Evolutionary conservation across 2,888 invertebrate species (phyloP).

Genomic region (Sphaerophoria rueppellii): DNA sequence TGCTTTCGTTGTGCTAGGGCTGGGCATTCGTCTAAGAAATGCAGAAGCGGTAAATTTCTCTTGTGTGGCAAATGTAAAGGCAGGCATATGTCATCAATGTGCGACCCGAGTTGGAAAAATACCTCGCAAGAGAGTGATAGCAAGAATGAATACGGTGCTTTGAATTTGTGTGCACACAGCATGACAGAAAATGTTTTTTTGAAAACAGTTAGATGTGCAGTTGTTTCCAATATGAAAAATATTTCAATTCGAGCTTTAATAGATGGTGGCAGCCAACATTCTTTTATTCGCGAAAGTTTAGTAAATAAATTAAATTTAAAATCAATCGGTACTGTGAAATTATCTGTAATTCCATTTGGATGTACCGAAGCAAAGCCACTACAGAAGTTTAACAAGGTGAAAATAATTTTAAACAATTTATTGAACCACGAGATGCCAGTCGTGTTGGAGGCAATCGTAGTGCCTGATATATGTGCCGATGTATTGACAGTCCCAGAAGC

Average conservation of each 20-base stretch:
- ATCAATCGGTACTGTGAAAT: neutral
- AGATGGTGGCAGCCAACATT: conserved; percentile 40
- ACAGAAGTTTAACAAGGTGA: conserved; percentile 13
- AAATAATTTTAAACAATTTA: neutral
- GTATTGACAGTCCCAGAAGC: conserved; percentile 23
- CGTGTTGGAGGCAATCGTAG: conserved; percentile 32
- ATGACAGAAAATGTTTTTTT: conserved; percentile 14
- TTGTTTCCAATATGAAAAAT: neutral
- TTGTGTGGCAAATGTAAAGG: conserved; percentile 26
- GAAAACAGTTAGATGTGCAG: conserved; percentile 28
- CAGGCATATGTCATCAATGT: conserved; percentile 24
- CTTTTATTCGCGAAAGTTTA: conserved; percentile 20
- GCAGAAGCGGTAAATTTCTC: conserved; percentile 32
- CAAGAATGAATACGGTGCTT: conserved; percentile 6
- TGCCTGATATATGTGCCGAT: conserved; percentile 50
- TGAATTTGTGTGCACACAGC: conserved; percentile 2
- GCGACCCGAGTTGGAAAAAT: conserved; percentile 5
- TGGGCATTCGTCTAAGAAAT: conserved; percentile 41
- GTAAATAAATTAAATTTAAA: conserved; percentile 21
- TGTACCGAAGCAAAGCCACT: conserved; percentile 7
- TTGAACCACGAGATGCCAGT: neutral
- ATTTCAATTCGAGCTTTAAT: conserved; percentile 26
- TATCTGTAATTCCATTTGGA: conserved; percentile 30
- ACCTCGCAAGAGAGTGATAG: neutral
- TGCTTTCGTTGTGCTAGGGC: conserved; percentile 35